Evolutionary conservation across 2,888 invertebrate species (phyloP), one percentile per base, ranked within the genome.

Genomic region (Hypomecis punctinalis): DNA sequence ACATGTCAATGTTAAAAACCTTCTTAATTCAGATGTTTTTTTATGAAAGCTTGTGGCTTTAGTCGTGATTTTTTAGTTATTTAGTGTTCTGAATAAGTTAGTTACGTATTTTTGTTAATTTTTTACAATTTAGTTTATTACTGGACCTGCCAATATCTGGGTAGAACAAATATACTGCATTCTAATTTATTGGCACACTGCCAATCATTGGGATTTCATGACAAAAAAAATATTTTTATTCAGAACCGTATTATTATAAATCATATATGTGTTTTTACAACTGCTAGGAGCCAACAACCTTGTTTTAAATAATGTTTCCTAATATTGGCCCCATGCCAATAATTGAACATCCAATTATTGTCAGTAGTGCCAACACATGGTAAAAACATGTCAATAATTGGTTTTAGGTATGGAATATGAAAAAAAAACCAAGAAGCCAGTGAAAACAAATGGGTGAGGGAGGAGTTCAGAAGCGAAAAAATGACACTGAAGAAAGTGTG

Each of bases 271-370:
- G 47, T 56, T 47, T 47, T 56, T 56, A 56, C 6, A 57, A 39
- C 13, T n/a, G 23, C 5, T 40, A 43, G 5, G 11, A 43, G 8
- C 43, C 43, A 11, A 43, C 11, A 43, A 11, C 43, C 43, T 11
- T 43, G 3, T 43, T 43, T 43, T 43, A n/a, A 43, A 43, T 43
- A 11, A 11, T n/a, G 5, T 54, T 59, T 56, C 63, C 57, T 57
- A 63, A 56, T 56, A 13, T 57, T 57, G 51, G 52, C 62, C 42
- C 46, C 37, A 51, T 62, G 56, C 55, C 51, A 62, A 60, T 51
- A 45, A 43, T 45, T n/a, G 45, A 43, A 54, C 43, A 56, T 43
- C 64, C 37, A 60, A 60, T 60, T 56, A 59, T 64, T 10, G 54
- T 53, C 51, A 64, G 36, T 39, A 43, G 33, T 47, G 56, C 39